These are phyloP conservation scores for Nasonia vitripennis DNA, from an alignment of 1,140 invertebrate species.

Conservation along the genomic window DNA sequence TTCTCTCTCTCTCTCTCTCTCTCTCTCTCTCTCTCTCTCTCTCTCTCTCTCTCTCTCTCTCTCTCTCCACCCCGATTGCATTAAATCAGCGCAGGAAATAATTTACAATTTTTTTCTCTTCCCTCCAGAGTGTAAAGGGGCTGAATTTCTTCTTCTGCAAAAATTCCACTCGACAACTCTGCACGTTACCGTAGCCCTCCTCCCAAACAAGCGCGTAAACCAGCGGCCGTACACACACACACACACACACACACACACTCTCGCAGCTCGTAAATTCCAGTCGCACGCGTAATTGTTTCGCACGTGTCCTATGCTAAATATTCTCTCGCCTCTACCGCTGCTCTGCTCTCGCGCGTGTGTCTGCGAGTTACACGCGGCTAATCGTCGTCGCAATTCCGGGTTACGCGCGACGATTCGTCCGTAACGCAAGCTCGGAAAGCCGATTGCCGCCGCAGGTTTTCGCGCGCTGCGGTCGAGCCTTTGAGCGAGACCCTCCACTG, in stretches of 20 bases:
- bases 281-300: slow-evolving; percentile 25
- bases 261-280: slow-evolving; percentile 26
- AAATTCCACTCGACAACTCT: background rate
- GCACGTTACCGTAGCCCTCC: no score
- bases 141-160: no score
- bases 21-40: no score
- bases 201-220: background rate
- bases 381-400: slow-evolving; percentile 14
- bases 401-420: background rate
- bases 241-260: no score
- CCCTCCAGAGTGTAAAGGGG: no score
- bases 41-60: no score
- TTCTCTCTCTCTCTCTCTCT: no score
- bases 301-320: background rate
- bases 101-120: no score
- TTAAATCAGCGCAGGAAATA: no score
- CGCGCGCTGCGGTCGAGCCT: background rate
- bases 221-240: no score
- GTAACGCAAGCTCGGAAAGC: slow-evolving; percentile 29
- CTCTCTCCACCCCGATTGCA: no score
- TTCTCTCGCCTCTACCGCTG: background rate
- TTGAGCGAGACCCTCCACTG: background rate
- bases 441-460: slow-evolving; percentile 13
- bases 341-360: background rate
- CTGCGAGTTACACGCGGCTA: background rate